These are phyloP conservation scores for Henricia sp. DNA, from an alignment of 53 echinoderm and acorn worm genomes.

Conservation along the genomic window DNA sequence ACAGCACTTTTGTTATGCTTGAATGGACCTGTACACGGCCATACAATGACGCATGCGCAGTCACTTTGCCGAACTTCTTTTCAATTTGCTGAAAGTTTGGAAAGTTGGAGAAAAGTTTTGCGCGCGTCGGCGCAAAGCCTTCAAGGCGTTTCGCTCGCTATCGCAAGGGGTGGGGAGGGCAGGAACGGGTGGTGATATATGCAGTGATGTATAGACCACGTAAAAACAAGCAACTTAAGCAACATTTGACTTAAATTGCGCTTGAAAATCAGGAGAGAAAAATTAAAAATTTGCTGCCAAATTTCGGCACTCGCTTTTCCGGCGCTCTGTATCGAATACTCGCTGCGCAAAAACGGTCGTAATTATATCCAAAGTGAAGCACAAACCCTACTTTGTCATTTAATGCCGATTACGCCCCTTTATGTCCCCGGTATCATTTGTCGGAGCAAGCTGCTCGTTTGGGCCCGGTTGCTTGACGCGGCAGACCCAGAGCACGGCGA, in stretches of 20 bases:
- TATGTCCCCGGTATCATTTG: conserved; percentile 5
- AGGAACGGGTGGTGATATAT: conserved; percentile 10
- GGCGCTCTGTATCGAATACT: conserved; percentile 26
- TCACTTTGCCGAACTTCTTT: conserved; percentile 60
- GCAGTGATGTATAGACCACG: conserved; percentile 20
- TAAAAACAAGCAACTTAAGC: conserved; percentile 10
- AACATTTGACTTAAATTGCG: conserved; percentile 17
- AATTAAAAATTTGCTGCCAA: conserved; percentile 20
- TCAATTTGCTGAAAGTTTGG: conserved; percentile 61
- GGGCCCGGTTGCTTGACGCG: neutral
- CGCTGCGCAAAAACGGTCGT: conserved; percentile 20
- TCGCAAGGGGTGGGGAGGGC: conserved; percentile 16
- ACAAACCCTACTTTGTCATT: neutral
- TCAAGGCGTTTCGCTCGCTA: conserved; percentile 20
- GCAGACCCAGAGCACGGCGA: conserved; percentile 2
- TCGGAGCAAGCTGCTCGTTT: neutral
- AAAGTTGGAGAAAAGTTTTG: conserved; percentile 48
- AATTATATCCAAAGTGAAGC: conserved; percentile 3
- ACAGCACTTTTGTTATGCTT: conserved; percentile 64
- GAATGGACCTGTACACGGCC: conserved; percentile 31
- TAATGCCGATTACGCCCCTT: neutral
- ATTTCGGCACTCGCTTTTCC: conserved; percentile 45
- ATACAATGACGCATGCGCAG: conserved; percentile 65
- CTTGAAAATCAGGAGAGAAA: neutral
- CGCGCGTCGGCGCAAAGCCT: conserved; percentile 48